Base-by-base conservation (phyloP, 1,140 invertebrate species). In the Drosophila tani region DNA sequence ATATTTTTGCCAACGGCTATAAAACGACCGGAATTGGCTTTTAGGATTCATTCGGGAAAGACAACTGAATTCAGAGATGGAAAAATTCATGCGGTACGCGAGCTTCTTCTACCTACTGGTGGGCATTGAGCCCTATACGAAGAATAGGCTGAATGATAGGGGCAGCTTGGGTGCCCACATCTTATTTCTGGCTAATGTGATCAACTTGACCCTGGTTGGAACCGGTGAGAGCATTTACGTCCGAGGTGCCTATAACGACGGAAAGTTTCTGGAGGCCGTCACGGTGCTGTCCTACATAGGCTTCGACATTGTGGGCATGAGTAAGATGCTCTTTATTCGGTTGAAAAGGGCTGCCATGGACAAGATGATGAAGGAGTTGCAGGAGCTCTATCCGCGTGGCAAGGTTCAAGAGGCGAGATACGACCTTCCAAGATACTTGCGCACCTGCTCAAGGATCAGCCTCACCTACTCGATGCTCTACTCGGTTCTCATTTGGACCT, bases 401-500 rank as follows among this genome's bases (percentile, higher is more conserved):
- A 56, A 41, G 14, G 17, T 35, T 2, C 27, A 59, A 14, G 86
- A 91, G 14, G 7, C 27, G 1, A 38, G 4, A 0, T 92, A 75
- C 35, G 49, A 70, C 1, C 29, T 88, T 15, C 24, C 51, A 1
- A 29, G 46, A 0, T 83, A 88, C 32, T 46, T 88, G 14, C 11
- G 45, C 2, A 66, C 67, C n/a, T 78, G 75, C 5, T 63, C 58
- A 0, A 50, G 55, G 8, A 69, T 91, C 8, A 90, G 82, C 17
- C 24, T 77, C 0, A 71, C 8, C 12, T 91, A 86, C 38, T 46
- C 77, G 1, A 8, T 53, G 9, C 74, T 92, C 0, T 92, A 91
- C 32, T 76, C 75, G 0, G 46, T 92, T 24, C 68, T 88, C 0
- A 91, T 92, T 6, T 92, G 81, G 84, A 92, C 91, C 1, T 92